These are phyloP conservation scores for Cyclopterus lumpus DNA, from an alignment of 2,797 vertebrate species.

Conservation along the genomic window DNA sequence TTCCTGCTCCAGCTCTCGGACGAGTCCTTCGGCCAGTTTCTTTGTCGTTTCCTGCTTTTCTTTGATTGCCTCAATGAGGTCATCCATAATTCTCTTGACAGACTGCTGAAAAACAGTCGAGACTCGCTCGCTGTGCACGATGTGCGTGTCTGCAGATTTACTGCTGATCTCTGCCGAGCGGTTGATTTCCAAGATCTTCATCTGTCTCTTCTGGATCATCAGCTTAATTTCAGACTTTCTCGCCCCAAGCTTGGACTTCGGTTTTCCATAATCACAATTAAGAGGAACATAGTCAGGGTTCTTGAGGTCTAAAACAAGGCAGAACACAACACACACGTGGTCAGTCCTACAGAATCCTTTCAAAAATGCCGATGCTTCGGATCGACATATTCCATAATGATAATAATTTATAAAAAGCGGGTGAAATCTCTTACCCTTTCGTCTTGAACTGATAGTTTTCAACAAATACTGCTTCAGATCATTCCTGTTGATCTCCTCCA, in stretches of 20 bases:
- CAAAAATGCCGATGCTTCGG: not conserved
- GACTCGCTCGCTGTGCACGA: not conserved
- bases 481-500: conserved; percentile 52
- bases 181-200: conserved; percentile 45
- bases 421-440: not conserved
- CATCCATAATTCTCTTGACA: not conserved
- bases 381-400: too few species aligned
- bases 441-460: not conserved
- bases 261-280: not conserved
- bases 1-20: conserved; percentile 40
- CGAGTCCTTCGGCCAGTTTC: not conserved
- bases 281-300: not conserved
- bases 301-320: conserved; percentile 28
- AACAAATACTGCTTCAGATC: conserved; percentile 43
- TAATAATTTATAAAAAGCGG: not conserved
- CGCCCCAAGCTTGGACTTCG: conserved; percentile 9
- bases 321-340: conserved; percentile 1
- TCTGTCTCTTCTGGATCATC: conserved; percentile 39
- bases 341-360: not conserved
- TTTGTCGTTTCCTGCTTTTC: not conserved
- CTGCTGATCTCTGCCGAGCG: conserved; percentile 30
- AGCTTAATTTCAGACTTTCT: not conserved
- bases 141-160: conserved; percentile 36
- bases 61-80: not conserved
- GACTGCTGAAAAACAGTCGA: not conserved